Percentiles rank a stretch among this genome's conserved stretches.
Evolutionary conservation across 1,140 invertebrate genomes (phyloP).

Genomic region (Cherax destructor): DNA sequence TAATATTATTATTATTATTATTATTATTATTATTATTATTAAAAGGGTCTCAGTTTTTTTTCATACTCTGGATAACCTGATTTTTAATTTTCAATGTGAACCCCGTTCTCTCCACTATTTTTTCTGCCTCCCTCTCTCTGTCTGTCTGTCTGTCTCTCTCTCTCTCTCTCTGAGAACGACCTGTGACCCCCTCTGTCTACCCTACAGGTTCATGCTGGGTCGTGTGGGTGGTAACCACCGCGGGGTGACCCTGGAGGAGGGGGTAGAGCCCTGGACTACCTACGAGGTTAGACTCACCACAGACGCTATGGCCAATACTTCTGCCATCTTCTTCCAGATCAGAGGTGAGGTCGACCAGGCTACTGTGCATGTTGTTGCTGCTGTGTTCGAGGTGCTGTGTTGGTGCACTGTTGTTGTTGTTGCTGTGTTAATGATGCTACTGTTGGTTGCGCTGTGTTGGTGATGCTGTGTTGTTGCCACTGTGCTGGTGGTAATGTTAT

Average conservation of each 20-base stretch:
- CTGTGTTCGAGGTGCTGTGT: too few species aligned
- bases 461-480: too few species aligned
- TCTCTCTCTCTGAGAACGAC: neutral
- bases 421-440: too few species aligned
- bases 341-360: neutral
- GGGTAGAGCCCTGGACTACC: conserved; percentile 45
- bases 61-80: too few species aligned
- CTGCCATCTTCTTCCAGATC: conserved; percentile 62
- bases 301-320: conserved; percentile 52
- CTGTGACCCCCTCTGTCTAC: neutral
- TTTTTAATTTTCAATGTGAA: too few species aligned
- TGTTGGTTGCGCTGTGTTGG: too few species aligned
- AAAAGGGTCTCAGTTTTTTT: too few species aligned
- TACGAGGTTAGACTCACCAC: conserved; percentile 50
- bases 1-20: too few species aligned
- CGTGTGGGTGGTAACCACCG: conserved; percentile 45
- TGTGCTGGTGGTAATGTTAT: too few species aligned
- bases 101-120: neutral
- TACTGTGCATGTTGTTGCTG: too few species aligned
- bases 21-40: too few species aligned
- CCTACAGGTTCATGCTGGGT: conserved; percentile 41
- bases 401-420: too few species aligned
- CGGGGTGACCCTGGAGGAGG: conserved; percentile 51
- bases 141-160: conserved; percentile 9
- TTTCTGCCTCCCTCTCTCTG: neutral